These are phyloP conservation scores for Synaphobranchus kaupii DNA, from an alignment of 2,797 vertebrate genomes.

Conservation along the genomic window DNA sequence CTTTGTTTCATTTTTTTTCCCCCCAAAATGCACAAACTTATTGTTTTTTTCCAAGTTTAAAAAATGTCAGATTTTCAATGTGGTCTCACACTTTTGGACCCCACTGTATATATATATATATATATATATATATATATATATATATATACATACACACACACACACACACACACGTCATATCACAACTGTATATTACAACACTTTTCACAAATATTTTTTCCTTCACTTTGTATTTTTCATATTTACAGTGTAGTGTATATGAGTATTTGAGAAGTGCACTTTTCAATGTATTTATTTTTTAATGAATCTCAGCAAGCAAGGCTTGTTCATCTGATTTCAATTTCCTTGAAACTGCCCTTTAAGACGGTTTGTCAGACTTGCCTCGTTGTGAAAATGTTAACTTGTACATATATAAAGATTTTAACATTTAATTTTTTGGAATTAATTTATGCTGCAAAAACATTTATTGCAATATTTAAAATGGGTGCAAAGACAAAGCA, in stretches of 20 bases:
- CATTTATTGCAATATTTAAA: not conserved
- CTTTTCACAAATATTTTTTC: not conserved
- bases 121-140: too few relatives aligned
- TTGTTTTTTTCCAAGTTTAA: too few relatives aligned
- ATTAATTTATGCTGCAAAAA: not conserved
- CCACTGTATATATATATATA: too few relatives aligned
- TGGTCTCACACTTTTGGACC: too few relatives aligned
- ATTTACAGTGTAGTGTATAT: not conserved
- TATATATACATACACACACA: too few relatives aligned
- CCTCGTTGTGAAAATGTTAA: not conserved
- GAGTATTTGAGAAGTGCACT: not conserved
- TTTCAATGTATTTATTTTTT: not conserved
- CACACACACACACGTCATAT: too few relatives aligned
- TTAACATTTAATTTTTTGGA: not conserved
- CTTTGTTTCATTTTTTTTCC: too few relatives aligned
- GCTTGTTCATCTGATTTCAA: not conserved
- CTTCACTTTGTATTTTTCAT: not conserved
- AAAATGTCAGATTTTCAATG: too few relatives aligned
- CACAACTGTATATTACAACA: not conserved
- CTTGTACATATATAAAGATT: not conserved
- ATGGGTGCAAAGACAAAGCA: not conserved
- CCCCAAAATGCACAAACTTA: too few relatives aligned
- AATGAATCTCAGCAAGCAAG: conserved; percentile 3
- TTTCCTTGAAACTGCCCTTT: not conserved
- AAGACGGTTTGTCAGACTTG: not conserved